Base-by-base conservation (phyloP, 2,113 vertebrate species). In the Euleptes europaea region DNA sequence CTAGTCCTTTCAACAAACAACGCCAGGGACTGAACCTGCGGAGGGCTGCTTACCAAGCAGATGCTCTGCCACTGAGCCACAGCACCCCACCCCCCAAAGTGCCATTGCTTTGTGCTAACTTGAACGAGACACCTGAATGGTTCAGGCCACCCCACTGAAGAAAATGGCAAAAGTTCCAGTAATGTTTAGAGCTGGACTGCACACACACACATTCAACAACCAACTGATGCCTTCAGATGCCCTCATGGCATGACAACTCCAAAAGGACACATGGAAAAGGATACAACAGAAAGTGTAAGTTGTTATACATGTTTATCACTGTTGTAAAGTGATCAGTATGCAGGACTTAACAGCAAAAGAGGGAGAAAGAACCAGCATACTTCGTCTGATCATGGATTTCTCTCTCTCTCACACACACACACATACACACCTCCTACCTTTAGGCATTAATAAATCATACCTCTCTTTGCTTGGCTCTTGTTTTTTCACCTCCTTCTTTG, bases 381-480 rank as follows among this genome's bases (percentile, higher is more conserved):
- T 60, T 47, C 23, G 0, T 67, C n/a, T 2, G 38, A 11, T 72
- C 80, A 51, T 11, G 2, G 14, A 19, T 60, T 49, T 57, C 17
- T 57, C 54, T 35, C 17, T 40, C n/a, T n/a, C n/a, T n/a, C n/a
- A n/a, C 49, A 14, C 2, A 12, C 66, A 12, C n/a, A 17, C 54
- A 42, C 4, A 35, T 31, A 49, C 19, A 47, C 28, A 57, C 9
- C 2, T 21, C 54, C 54, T 57, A 57, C 54, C 54, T 65, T 78
- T 9, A 80, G 69, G 38, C 42, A 84, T 74, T 10, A 8, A 65
- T 80, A 87, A 87, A 11, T n/a, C 93, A 8, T 95, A 97, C 96
- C 95, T 96, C 91, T 89, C 92, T 85, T 47, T 85, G 90, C 66
- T 84, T 13, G 73, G 54, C 0, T 95, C 95, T 86, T 93, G 86